Evolutionary conservation across 1,140 invertebrate species (phyloP).

Genomic region (Cyclina sinensis): DNA sequence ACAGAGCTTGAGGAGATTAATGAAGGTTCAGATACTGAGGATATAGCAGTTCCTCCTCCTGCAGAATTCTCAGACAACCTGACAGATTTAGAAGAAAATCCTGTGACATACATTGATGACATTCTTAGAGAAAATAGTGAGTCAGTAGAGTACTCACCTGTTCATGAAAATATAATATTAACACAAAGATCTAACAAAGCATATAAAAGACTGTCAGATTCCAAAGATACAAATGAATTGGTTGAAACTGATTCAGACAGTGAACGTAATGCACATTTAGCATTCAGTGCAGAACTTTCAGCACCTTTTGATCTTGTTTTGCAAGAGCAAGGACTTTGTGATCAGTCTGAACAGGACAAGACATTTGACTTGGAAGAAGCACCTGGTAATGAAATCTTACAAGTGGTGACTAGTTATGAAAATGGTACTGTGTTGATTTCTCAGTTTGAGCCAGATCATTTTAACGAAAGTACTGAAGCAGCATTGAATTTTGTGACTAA

Average conservation of each 20-base stretch:
- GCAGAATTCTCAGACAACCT: slow-evolving; percentile 57
- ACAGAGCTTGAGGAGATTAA: slow-evolving; percentile 15
- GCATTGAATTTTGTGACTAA: slow-evolving; percentile 2
- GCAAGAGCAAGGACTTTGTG: slow-evolving; percentile 60
- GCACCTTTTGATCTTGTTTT: slow-evolving; percentile 64
- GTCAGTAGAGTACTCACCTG: not conserved
- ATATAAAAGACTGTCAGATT: not conserved
- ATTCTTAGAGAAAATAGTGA: not conserved
- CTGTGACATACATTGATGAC: slow-evolving; percentile 55
- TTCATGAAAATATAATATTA: not conserved
- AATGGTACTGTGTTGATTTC: slow-evolving; percentile 16
- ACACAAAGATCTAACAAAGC: not conserved
- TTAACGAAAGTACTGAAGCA: not conserved
- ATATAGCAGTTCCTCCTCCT: slow-evolving; percentile 57
- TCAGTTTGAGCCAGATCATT: slow-evolving; percentile 30
- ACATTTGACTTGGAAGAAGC: slow-evolving; percentile 1
- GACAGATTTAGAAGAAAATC: not conserved
- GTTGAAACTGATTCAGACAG: not conserved
- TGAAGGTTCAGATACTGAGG: slow-evolving; percentile 37
- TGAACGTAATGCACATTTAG: slow-evolving; percentile 45
- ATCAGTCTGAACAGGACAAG: not conserved
- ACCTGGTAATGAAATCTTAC: not conserved
- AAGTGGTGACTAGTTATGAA: slow-evolving; percentile 32
- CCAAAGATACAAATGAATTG: not conserved
- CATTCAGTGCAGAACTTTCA: slow-evolving; percentile 63